These are phyloP conservation scores for Sericinus montela DNA, from an alignment of 2,888 invertebrate species.

Conservation along the genomic window DNA sequence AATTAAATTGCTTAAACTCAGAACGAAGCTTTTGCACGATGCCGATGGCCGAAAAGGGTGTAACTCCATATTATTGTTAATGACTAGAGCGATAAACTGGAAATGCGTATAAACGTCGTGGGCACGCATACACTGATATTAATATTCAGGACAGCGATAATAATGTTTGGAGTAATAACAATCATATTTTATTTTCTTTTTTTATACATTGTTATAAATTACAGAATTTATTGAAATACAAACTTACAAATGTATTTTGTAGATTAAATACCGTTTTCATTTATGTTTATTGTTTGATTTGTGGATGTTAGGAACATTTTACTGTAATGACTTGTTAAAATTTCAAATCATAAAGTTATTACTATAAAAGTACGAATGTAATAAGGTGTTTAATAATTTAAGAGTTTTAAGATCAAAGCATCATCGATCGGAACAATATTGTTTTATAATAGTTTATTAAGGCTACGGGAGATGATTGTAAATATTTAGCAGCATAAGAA, in stretches of 20 bases:
- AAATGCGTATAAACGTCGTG: slow-evolving; percentile 41
- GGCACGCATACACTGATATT: slow-evolving; percentile 15
- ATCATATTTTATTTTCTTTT: background rate
- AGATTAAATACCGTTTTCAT: too few species aligned
- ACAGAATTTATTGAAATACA: too few species aligned
- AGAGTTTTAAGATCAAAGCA: slow-evolving; percentile 2
- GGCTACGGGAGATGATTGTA: slow-evolving; percentile 52
- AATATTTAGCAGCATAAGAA: slow-evolving; percentile 46
- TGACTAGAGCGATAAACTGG: slow-evolving; percentile 39
- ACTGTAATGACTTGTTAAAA: too few species aligned
- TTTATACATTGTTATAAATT: background rate
- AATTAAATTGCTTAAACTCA: too few species aligned
- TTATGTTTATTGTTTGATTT: too few species aligned
- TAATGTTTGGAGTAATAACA: slow-evolving; percentile 7
- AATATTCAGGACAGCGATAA: slow-evolving; percentile 6
- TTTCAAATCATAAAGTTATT: slow-evolving; percentile 9
- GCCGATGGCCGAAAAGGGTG: too few species aligned
- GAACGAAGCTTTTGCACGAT: too few species aligned
- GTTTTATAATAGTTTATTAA: slow-evolving; percentile 18
- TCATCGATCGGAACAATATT: slow-evolving; percentile 13
- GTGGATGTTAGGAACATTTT: too few species aligned
- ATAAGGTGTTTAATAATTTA: slow-evolving; percentile 1
- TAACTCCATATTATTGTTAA: slow-evolving; percentile 44
- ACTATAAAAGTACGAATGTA: slow-evolving; percentile 13
- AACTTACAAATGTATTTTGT: too few species aligned